phyloP scores from a whole-genome alignment of 2,113 vertebrate genomes.

The Alectura lathami region DNA sequence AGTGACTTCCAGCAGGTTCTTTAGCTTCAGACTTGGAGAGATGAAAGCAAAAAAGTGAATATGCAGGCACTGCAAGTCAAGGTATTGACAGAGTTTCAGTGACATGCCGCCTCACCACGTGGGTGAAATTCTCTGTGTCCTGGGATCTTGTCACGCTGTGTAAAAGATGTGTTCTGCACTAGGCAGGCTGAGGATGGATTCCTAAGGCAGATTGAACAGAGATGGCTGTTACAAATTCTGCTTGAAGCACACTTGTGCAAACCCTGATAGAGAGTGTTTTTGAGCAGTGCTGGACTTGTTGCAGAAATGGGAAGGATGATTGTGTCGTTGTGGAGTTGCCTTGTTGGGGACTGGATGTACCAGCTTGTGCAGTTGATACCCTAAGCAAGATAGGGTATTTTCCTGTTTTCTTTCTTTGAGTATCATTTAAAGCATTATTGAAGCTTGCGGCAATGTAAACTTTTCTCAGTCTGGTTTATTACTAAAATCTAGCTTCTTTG shows the following conservation, averaged over 20 bases:
- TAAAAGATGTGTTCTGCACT: neutral
- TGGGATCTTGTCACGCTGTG: neutral
- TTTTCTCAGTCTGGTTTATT: neutral
- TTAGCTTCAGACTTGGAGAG: neutral
- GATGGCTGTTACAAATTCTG: neutral
- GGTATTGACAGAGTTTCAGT: neutral
- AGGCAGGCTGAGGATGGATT: neutral
- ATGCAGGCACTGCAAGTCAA: neutral
- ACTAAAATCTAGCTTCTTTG: neutral
- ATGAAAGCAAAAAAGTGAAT: neutral
- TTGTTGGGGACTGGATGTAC: neutral
- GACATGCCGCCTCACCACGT: neutral
- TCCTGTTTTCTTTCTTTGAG: neutral
- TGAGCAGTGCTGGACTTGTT: neutral
- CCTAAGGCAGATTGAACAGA: neutral
- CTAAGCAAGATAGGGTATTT: neutral
- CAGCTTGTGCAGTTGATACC: neutral
- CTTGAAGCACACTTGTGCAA: neutral
- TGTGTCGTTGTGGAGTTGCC: neutral
- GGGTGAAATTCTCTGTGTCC: neutral
- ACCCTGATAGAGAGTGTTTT: neutral
- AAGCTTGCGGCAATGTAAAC: neutral
- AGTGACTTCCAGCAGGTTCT: neutral
- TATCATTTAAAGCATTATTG: neutral
- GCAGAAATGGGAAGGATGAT: neutral